Base-by-base conservation (phyloP, 2,113 vertebrate genomes). In the Tursiops truncatus region DNA sequence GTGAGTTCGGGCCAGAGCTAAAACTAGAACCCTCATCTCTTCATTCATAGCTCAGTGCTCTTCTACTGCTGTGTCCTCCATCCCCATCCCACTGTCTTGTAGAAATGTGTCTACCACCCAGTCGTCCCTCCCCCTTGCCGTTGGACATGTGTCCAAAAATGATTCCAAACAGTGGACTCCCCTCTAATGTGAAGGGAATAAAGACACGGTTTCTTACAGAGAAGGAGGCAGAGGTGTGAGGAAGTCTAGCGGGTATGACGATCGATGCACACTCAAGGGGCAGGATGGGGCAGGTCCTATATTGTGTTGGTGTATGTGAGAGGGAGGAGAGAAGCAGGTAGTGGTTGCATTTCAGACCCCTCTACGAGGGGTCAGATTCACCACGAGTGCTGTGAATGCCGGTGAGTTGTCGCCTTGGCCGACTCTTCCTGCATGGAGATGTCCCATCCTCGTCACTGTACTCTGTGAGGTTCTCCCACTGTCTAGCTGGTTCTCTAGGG, bases 241-340 rank as follows among this genome's bases (percentile, higher is more conserved):
- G 77, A 31, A 14, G 25, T 58, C 41, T 71, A 38, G 18, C 21
- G 3, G 6, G 6, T 15, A 1, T 44, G 21, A 50, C 5, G 18
- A 5, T 44, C 2, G 0, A 6, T 74, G 36, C 4, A 4, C 18
- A 14, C 25, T 9, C 0, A 2, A 76, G 50, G 10, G 2, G 33
- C 14, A 36, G 23, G 23, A 2, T 23, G 11, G 9, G n/a, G 11
- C 60, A 74, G 18, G 15, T 11, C 25, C 44, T 50, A 0, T 50
- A 3, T 25, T 28, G 6, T 50, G 74, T 11, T 28, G 31, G 23
- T 10, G 2, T 8, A 0, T 74, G 23, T 56, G 41, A 74, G 14
- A 8, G 12, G 15, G 5, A 28, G 18, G 68, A 71, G 47, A 56
- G n/a, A 73, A 33, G 1, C 15, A 6, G 1, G 5, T 3, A 1